These are phyloP conservation scores for Brachionus manjavacas DNA, from an alignment of 1,140 invertebrate genomes.

Conservation along the genomic window DNA sequence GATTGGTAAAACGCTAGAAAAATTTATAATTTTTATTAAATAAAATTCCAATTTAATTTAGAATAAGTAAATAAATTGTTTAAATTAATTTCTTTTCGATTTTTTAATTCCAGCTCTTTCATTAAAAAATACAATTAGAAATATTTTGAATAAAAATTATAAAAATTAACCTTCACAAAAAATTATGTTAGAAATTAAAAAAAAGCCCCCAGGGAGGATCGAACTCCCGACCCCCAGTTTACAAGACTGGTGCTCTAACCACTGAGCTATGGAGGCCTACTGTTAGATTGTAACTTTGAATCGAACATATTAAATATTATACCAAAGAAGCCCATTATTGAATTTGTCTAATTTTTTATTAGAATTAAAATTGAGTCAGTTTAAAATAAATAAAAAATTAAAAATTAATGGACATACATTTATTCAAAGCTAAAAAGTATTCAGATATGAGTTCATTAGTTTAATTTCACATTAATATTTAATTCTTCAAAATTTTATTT, in stretches of 20 bases:
- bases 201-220: background rate
- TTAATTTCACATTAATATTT: no score
- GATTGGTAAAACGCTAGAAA: background rate
- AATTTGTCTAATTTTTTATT: no score
- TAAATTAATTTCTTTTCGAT: background rate
- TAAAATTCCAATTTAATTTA: background rate
- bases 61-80: background rate
- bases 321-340: no score
- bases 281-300: background rate
- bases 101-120: background rate
- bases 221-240: constrained; percentile 85
- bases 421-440: no score
- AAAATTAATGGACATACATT: no score
- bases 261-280: constrained; percentile 78
- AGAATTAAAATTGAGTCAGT: no score
- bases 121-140: background rate
- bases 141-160: no score
- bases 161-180: no score
- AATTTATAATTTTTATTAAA: background rate
- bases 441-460: no score
- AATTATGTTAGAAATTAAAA: background rate
- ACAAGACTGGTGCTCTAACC: constrained; percentile 77
- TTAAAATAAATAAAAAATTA: no score
- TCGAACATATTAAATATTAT: background rate
- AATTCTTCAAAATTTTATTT: no score